These are phyloP conservation scores for Poecilia gillii DNA, from an alignment of 2,797 vertebrate species.

Conservation along the genomic window DNA sequence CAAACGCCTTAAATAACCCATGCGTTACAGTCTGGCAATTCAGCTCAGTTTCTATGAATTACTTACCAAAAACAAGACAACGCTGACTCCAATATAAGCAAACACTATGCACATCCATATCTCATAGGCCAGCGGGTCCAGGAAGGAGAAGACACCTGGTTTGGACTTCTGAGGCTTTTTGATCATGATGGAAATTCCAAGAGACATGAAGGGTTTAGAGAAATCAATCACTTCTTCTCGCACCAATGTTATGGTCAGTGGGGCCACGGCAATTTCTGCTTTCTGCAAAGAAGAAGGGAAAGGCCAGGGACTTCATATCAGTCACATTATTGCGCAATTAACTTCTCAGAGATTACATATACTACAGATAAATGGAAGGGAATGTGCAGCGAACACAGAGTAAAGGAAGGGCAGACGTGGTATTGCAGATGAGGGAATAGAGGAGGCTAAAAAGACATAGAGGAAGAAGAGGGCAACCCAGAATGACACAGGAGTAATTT, in stretches of 20 bases:
- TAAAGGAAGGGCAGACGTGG: constrained; percentile 25
- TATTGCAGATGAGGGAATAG: constrained; percentile 13
- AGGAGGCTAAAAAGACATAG: constrained; percentile 29
- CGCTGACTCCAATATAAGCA: constrained; percentile 98
- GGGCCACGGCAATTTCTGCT: constrained; percentile 98
- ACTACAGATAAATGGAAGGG: constrained; percentile 6
- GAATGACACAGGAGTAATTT: constrained; percentile 63
- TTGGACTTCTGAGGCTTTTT: constrained; percentile 99
- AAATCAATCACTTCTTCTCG: constrained; percentile 99
- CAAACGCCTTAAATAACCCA: constrained; percentile 6
- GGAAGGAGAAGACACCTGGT: constrained; percentile 98
- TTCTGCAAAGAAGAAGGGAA: constrained; percentile 82
- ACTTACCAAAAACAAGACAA: constrained; percentile 96
- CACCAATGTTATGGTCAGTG: constrained; percentile 97
- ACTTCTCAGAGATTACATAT: not conserved
- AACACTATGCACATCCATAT: constrained; percentile 99
- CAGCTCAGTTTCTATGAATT: constrained; percentile 1
- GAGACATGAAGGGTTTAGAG: constrained; percentile 98
- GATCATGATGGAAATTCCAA: constrained; percentile 99
- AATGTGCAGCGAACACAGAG: constrained; percentile 1
- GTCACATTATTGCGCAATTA: not conserved
- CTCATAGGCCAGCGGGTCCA: constrained; percentile 98
- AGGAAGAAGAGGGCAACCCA: constrained; percentile 43
- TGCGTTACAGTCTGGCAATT: not conserved
- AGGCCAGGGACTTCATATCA: constrained; percentile 12